These are phyloP conservation scores for Conger conger DNA, from an alignment of 2,113 vertebrate genomes.

Conservation along the genomic window DNA sequence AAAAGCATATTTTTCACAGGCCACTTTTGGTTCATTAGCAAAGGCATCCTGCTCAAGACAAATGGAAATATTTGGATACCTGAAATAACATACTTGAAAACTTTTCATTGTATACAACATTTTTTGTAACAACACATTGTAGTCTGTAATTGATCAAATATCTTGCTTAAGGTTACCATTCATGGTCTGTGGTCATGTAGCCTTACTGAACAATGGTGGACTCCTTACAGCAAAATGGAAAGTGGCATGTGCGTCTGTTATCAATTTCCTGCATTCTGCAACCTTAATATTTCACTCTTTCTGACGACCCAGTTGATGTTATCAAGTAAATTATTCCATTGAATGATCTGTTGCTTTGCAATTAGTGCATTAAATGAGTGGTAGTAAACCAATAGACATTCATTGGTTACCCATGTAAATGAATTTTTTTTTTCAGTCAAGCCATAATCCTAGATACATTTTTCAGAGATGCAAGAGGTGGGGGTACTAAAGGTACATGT, in stretches of 20 bases:
- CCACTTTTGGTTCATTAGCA: background rate
- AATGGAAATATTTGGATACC: background rate
- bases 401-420: background rate
- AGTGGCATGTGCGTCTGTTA: too few species aligned
- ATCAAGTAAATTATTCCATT: background rate
- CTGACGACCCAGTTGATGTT: too few species aligned
- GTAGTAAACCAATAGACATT: background rate
- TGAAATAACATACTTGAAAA: background rate
- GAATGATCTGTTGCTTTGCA: background rate
- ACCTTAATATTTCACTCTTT: too few species aligned
- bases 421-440: background rate
- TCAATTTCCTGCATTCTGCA: too few species aligned
- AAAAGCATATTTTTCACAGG: background rate
- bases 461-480: constrained; percentile 57
- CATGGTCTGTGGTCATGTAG: too few species aligned
- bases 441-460: constrained; percentile 50
- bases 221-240: too few species aligned
- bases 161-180: too few species aligned
- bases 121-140: background rate
- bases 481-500: constrained; percentile 68
- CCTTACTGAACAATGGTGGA: too few species aligned
- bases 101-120: background rate
- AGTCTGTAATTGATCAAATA: background rate
- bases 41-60: background rate
- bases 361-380: background rate